These are phyloP conservation scores for Rhynchophorus ferrugineus DNA, from an alignment of 1,140 invertebrate species.

Conservation along the genomic window DNA sequence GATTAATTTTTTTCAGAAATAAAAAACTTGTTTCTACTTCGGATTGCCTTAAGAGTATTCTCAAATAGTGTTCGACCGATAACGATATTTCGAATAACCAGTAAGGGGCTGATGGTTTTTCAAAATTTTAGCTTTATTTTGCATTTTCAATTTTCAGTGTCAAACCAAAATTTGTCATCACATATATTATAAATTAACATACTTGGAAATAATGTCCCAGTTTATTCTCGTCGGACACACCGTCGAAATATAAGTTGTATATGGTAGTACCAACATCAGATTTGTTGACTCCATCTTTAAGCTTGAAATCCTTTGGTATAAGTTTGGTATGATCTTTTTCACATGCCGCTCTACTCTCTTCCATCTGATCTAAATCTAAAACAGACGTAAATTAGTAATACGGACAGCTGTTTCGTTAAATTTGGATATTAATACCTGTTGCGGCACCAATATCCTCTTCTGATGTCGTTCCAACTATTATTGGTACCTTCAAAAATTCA, in stretches of 20 bases:
- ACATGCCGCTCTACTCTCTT: not conserved
- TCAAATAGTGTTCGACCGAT: too few species aligned
- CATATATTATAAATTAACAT: not conserved
- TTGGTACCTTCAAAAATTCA: constrained; percentile 27
- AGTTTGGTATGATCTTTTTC: not conserved
- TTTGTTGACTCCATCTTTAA: not conserved
- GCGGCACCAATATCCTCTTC: constrained; percentile 20
- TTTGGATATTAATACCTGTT: too few species aligned
- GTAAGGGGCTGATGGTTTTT: too few species aligned
- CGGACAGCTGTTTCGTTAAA: too few species aligned
- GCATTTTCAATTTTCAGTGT: not conserved
- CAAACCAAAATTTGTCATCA: too few species aligned
- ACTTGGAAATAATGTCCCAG: not conserved
- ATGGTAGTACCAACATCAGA: not conserved
- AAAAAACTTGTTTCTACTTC: too few species aligned
- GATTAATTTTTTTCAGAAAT: too few species aligned
- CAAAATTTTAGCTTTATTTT: not conserved
- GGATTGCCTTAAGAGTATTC: too few species aligned
- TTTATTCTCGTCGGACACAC: not conserved
- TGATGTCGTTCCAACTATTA: constrained; percentile 31
- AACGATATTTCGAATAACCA: too few species aligned
- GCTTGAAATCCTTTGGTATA: not conserved
- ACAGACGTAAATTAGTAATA: too few species aligned
- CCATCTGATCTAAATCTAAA: not conserved
- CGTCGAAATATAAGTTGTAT: not conserved